A percentile compares a stretch with the other conserved stretches of the same genome.
phyloP scores from a whole-genome alignment of 2,797 vertebrate genomes.

The Betta splendens region DNA sequence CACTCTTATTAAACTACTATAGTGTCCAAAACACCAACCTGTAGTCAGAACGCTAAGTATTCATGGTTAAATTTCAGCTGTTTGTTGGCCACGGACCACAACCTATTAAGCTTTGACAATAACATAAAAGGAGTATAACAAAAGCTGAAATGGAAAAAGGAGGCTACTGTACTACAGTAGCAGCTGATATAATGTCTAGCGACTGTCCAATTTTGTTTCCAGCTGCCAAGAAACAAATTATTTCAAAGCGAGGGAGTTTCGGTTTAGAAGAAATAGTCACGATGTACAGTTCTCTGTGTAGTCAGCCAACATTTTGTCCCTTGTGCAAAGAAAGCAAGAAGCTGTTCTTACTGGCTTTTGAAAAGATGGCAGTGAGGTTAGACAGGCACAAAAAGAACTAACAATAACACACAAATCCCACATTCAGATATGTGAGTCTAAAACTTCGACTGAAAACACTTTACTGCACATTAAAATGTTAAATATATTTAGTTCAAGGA shows the following conservation, averaged over 20 bases:
- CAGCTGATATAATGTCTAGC: background rate
- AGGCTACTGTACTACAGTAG: no score
- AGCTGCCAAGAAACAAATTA: background rate
- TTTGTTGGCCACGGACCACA: slow-evolving; percentile 10
- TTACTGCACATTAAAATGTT: background rate
- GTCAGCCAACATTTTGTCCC: slow-evolving; percentile 4
- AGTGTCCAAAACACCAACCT: slow-evolving; percentile 16
- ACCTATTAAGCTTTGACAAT: slow-evolving; percentile 26
- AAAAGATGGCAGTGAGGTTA: slow-evolving; percentile 12
- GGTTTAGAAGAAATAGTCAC: background rate
- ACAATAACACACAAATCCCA: background rate
- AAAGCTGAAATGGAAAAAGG: no score
- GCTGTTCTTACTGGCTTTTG: slow-evolving; percentile 1
- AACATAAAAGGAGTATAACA: slow-evolving; percentile 20
- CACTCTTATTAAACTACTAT: slow-evolving; percentile 31
- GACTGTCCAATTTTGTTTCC: background rate
- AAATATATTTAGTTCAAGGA: slow-evolving; percentile 2
- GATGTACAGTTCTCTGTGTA: background rate
- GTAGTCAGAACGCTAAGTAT: slow-evolving; percentile 26
- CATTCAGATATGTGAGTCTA: background rate
- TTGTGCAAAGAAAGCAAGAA: background rate
- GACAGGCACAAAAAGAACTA: background rate
- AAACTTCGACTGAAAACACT: background rate
- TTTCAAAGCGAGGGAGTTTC: background rate
- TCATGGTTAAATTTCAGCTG: slow-evolving; percentile 40